Percentiles rank a stretch among this genome's conserved stretches.
Evolutionary conservation across 1,140 invertebrate species (phyloP).

Genomic region (Ceratina calcarata): DNA sequence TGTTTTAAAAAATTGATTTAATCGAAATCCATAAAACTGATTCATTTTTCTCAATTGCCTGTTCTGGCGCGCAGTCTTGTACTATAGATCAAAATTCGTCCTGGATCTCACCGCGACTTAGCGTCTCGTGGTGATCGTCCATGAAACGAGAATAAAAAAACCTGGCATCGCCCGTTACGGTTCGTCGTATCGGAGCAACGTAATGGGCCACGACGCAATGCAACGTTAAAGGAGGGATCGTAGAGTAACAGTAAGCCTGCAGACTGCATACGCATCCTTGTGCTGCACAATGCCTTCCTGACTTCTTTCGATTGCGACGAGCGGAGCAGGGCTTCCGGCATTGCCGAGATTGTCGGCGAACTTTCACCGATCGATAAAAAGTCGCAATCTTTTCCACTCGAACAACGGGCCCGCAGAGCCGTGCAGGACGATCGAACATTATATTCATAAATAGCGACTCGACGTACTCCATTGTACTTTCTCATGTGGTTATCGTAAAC

Average conservation of each 20-base stretch:
- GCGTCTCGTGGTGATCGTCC: slow-evolving; percentile 6
- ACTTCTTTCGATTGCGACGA: slow-evolving; percentile 22
- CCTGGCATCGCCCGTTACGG: slow-evolving; percentile 22
- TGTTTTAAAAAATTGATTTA: no score
- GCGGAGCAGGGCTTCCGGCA: slow-evolving; percentile 39
- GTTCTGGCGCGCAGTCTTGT: not conserved
- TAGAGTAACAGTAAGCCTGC: not conserved
- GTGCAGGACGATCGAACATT: slow-evolving; percentile 44
- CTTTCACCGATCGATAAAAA: slow-evolving; percentile 52
- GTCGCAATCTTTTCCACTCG: slow-evolving; percentile 34
- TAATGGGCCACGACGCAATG: slow-evolving; percentile 15
- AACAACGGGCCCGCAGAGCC: slow-evolving; percentile 25
- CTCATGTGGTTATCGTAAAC: slow-evolving; percentile 30
- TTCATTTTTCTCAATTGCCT: not conserved
- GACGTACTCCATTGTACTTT: slow-evolving; percentile 47
- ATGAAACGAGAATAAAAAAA: slow-evolving; percentile 28
- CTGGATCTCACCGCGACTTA: slow-evolving; percentile 26
- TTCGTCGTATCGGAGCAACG: slow-evolving; percentile 9
- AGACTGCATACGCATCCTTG: not conserved
- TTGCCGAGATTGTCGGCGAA: slow-evolving; percentile 41
- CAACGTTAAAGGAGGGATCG: no score
- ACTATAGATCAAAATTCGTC: slow-evolving; percentile 23
- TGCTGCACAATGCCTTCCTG: slow-evolving; percentile 20
- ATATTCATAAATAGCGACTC: slow-evolving; percentile 47
- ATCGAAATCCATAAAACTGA: not conserved